Evolutionary conservation across 2,797 vertebrate genomes (phyloP), one percentile per base, ranked within the genome.

Genomic region (Serranus cabrilla): DNA sequence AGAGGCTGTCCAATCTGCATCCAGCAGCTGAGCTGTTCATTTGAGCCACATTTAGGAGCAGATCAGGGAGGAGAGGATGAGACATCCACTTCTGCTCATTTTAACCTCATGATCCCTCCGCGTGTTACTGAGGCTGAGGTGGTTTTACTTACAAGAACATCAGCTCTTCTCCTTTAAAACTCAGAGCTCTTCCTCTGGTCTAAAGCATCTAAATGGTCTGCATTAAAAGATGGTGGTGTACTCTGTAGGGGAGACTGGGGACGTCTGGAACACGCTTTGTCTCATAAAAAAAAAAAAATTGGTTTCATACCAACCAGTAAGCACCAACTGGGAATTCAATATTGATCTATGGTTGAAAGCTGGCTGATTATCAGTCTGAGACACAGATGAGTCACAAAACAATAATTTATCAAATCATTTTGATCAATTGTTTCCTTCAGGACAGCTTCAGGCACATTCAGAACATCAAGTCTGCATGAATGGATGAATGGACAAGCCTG

Each of bases 81-180:
- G 2, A 8, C 49, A 45, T 7, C 0, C 3, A 17, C 43, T 17
- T 39, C 17, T 42, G 25, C 3, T 54, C 25, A 6, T 55, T 59
- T 47, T 16, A 45, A 31, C 59, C 59, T 64, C 2, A 3, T 20
- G 13, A 11, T 67, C 43, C 18, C 14, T 23, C 21, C 23, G 55
- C 3, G 23, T 13, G 39, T 45, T 34, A 17, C 3, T 39, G 52
- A 60, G 39, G 5, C 10, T 27, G 18, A 11, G 13, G 37, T 39
- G 57, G 13, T 57, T 63, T 37, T 20, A 67, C 25, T 66, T 20
- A 45, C 12, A 69, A 1, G 47, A 79, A 11, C 67, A 6, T 45
- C 52, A 57, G 37, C 16, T 52, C 45, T 65, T 58, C 14, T 67
- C 68, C 84, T 81, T 74, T 73, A 81, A 74, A 81, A 45, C 52